phyloP scores from a whole-genome alignment of 2,797 vertebrate species.

The Kryptolebias ocellatus region DNA sequence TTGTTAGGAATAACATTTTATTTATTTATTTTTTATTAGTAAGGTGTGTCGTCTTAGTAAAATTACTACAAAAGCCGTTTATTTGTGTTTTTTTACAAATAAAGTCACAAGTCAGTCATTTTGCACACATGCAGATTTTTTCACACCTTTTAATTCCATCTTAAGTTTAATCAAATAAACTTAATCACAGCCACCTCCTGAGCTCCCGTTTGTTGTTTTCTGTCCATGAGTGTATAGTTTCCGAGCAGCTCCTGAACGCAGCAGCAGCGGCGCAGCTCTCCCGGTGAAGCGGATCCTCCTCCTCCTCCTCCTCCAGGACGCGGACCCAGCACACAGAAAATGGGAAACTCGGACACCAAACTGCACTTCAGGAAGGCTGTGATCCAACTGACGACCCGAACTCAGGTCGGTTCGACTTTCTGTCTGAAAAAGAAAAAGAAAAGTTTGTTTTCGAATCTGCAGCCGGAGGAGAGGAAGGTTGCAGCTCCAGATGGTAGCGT shows the following conservation, averaged over 20 bases:
- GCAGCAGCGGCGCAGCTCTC: neutral
- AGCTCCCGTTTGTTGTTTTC: neutral
- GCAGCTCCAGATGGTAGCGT: constrained; percentile 62
- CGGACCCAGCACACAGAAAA: constrained; percentile 70
- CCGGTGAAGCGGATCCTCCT: constrained; percentile 25
- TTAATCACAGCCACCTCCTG: neutral
- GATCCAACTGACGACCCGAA: constrained; percentile 95
- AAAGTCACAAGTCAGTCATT: too few species aligned
- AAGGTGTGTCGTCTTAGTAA: too few species aligned
- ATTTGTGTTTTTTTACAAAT: too few species aligned
- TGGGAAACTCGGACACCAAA: constrained; percentile 93
- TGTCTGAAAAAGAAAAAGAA: neutral
- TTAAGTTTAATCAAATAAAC: neutral
- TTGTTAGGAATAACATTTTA: too few species aligned
- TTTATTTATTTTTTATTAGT: too few species aligned
- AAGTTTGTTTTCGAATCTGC: neutral
- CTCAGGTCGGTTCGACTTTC: constrained; percentile 83
- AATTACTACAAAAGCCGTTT: too few species aligned
- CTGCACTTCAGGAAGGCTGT: constrained; percentile 97
- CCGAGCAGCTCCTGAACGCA: constrained; percentile 31
- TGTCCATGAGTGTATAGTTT: neutral
- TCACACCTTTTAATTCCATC: too few species aligned
- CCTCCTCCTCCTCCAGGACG: constrained; percentile 6
- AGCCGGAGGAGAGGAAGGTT: constrained; percentile 33
- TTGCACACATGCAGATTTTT: too few species aligned